Conservation (phyloP, 2,113 vertebrate species). For the Coturnix japonica region DNA sequence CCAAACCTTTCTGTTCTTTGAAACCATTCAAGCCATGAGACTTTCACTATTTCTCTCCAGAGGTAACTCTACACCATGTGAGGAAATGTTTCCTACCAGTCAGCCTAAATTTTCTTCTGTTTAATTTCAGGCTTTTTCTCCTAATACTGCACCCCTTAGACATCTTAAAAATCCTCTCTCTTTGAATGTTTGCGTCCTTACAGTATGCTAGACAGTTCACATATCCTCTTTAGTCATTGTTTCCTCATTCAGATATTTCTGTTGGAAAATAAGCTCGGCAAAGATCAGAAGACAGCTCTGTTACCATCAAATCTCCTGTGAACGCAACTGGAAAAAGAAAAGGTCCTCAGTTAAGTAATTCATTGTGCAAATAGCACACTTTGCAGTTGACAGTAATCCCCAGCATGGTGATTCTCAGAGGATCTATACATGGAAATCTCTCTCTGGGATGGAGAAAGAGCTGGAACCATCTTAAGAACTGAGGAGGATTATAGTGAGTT, state of each 20-base stretch:
- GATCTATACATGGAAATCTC: not conserved
- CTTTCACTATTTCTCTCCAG: not conserved
- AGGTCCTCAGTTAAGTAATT: slow-evolving; percentile 45
- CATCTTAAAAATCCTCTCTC: not conserved
- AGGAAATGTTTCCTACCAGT: not conserved
- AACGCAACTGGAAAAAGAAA: slow-evolving; percentile 53
- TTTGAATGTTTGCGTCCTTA: not conserved
- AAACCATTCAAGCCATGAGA: not conserved
- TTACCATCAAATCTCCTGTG: slow-evolving; percentile 49
- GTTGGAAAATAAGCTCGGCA: slow-evolving; percentile 63
- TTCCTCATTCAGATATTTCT: slow-evolving; percentile 61
- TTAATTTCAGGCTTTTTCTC: not conserved
- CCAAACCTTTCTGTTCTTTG: not conserved
- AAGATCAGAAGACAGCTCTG: slow-evolving; percentile 37
- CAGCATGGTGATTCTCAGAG: slow-evolving; percentile 34
- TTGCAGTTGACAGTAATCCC: slow-evolving; percentile 1
- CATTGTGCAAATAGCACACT: slow-evolving; percentile 37
- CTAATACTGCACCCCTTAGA: not conserved
- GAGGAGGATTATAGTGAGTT: not conserved
- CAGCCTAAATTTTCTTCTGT: not conserved
- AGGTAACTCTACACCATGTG: not conserved
- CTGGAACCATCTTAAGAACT: not conserved
- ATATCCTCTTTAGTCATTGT: slow-evolving; percentile 51
- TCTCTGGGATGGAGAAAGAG: not conserved
- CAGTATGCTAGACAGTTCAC: slow-evolving; percentile 29